phyloP scores from a whole-genome alignment of 2,113 vertebrate species.

The Rhinogobius similis region DNA sequence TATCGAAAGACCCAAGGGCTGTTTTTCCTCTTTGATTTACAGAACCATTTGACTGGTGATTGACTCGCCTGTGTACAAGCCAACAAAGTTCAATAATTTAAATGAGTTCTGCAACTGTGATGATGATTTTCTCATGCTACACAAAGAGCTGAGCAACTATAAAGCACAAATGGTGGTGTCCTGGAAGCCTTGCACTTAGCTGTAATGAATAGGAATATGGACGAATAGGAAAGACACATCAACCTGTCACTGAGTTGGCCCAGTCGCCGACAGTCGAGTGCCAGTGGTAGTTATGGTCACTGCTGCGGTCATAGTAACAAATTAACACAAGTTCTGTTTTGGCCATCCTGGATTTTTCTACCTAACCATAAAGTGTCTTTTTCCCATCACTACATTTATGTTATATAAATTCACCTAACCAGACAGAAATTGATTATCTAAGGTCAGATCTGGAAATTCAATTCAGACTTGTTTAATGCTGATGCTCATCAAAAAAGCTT shows the following conservation, averaged over 20 bases:
- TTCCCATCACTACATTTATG: constrained; percentile 9
- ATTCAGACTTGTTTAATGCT: constrained; percentile 44
- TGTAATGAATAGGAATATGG: constrained; percentile 29
- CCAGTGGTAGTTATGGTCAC: constrained; percentile 55
- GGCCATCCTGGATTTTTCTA: constrained; percentile 22
- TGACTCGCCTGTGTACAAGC: constrained; percentile 11
- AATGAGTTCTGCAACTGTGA: constrained; percentile 15
- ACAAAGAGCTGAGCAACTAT: constrained; percentile 10
- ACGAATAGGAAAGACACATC: constrained; percentile 56
- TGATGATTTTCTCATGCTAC: constrained; percentile 20
- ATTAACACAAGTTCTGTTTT: constrained; percentile 55
- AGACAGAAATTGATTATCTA: constrained; percentile 44
- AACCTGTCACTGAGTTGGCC: constrained; percentile 65
- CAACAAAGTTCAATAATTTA: constrained; percentile 21
- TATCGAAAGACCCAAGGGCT: not conserved
- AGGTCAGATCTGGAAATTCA: constrained; percentile 42
- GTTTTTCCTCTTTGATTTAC: constrained; percentile 1
- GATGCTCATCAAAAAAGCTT: constrained; percentile 29
- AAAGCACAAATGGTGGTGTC: constrained; percentile 20
- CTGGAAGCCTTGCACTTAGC: constrained; percentile 28
- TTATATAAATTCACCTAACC: constrained; percentile 40
- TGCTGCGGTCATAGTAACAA: constrained; percentile 47
- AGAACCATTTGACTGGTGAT: not conserved
- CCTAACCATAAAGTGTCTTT: constrained; percentile 28
- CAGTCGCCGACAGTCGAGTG: constrained; percentile 20